These are phyloP conservation scores for Patagioenas fasciata DNA, from an alignment of 2,113 vertebrate genomes.

Conservation along the genomic window DNA sequence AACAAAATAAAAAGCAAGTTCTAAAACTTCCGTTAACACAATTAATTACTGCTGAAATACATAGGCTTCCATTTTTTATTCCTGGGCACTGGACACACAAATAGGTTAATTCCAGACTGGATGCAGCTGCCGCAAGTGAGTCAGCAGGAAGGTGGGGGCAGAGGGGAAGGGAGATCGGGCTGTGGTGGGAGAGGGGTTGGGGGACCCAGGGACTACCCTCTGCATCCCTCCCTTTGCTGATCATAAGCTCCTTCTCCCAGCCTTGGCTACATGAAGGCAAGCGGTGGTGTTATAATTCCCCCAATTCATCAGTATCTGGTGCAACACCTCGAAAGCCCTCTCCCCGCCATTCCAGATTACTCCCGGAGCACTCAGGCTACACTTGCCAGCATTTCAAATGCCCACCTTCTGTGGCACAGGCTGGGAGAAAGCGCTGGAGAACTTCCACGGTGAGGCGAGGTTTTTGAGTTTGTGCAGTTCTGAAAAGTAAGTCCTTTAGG, in stretches of 20 bases:
- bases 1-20: conserved; percentile 11
- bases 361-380: neutral
- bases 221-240: neutral
- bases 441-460: rapidly evolving
- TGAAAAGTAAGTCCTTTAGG: neutral
- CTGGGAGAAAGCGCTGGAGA: neutral
- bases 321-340: neutral
- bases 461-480: neutral
- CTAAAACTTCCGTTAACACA: neutral
- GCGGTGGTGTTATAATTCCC: neutral
- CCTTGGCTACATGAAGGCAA: neutral
- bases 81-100: neutral
- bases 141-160: neutral
- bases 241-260: neutral
- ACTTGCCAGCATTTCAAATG: rapidly evolving
- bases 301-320: too few relatives aligned
- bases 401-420: neutral
- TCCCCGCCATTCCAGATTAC: rapidly evolving
- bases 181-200: neutral
- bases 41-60: neutral
- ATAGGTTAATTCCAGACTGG: neutral
- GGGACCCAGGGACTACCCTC: neutral
- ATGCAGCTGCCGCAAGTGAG: neutral
- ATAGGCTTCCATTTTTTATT: neutral
- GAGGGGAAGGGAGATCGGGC: neutral